Conservation (phyloP, 2,888 invertebrate genomes). For the Drosophila ochracea region DNA sequence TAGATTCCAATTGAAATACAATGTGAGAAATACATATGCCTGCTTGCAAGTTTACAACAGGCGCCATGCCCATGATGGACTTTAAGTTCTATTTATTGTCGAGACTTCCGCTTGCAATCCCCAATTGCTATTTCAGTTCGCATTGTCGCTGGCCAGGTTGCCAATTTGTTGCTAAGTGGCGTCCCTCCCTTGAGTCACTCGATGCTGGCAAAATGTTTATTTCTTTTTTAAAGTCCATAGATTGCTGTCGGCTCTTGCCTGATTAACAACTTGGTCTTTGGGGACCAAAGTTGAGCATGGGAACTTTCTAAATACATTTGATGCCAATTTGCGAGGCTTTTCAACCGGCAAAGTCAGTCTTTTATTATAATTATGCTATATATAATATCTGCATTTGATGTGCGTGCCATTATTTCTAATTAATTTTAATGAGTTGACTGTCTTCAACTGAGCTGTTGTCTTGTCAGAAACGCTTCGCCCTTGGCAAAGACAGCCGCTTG, state of each 20-base stretch:
- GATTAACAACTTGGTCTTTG: constrained; percentile 51
- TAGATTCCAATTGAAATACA: constrained; percentile 10
- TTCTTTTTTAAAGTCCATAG: constrained; percentile 25
- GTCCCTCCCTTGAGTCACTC: constrained; percentile 29
- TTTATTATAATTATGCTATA: neutral
- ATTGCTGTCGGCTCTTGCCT: constrained; percentile 45
- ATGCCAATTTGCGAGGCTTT: constrained; percentile 37
- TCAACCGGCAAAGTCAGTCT: constrained; percentile 6
- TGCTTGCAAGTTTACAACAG: neutral
- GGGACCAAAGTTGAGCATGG: constrained; percentile 8
- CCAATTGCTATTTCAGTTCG: neutral
- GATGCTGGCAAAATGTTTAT: constrained; percentile 11
- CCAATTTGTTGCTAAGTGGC: constrained; percentile 48
- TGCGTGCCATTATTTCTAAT: constrained; percentile 62
- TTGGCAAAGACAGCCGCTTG: neutral
- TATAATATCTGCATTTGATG: constrained; percentile 31
- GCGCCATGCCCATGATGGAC: neutral
- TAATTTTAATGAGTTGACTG: constrained; percentile 55
- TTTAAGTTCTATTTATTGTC: constrained; percentile 10
- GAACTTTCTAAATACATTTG: constrained; percentile 28
- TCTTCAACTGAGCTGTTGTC: constrained; percentile 3
- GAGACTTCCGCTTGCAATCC: neutral
- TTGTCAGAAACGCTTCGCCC: constrained; percentile 3
- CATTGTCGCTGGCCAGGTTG: constrained; percentile 5
- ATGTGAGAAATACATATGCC: neutral